Percentiles rank a stretch among this genome's conserved stretches.
phyloP scores from a whole-genome alignment of 2,113 vertebrate species.

The Odontophorus gujanensis region DNA sequence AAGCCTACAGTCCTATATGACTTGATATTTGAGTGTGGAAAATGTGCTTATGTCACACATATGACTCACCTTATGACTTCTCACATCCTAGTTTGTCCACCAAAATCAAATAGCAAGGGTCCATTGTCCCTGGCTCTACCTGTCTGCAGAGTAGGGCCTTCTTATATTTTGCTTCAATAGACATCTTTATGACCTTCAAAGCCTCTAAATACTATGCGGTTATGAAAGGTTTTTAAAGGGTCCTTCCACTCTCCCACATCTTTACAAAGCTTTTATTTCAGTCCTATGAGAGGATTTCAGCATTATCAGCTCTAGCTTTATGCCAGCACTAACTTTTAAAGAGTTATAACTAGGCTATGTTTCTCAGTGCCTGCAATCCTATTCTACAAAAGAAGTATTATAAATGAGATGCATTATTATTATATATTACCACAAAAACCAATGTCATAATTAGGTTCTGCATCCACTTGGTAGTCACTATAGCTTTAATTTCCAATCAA shows the following conservation, averaged over 20 bases:
- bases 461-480: conserved; percentile 44
- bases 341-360: conserved; percentile 22
- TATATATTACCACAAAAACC: conserved; percentile 41
- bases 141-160: neutral
- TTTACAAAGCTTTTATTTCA: conserved; percentile 45
- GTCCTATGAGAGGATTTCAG: conserved; percentile 1
- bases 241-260: neutral
- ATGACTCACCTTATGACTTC: neutral
- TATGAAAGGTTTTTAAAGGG: neutral
- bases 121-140: accelerated
- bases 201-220: accelerated
- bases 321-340: conserved; percentile 29
- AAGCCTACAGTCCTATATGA: neutral
- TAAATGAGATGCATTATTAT: conserved; percentile 46
- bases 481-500: conserved; percentile 60
- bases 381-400: conserved; percentile 34
- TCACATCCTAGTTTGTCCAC: neutral
- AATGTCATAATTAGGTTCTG: conserved; percentile 33
- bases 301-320: conserved; percentile 44
- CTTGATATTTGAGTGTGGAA: neutral
- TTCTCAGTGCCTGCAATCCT: conserved; percentile 22
- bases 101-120: neutral
- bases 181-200: conserved; percentile 8
- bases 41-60: neutral
- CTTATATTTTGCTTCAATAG: neutral